These are phyloP conservation scores for Meganola albula DNA, from an alignment of 2,888 invertebrate species.

Conservation along the genomic window DNA sequence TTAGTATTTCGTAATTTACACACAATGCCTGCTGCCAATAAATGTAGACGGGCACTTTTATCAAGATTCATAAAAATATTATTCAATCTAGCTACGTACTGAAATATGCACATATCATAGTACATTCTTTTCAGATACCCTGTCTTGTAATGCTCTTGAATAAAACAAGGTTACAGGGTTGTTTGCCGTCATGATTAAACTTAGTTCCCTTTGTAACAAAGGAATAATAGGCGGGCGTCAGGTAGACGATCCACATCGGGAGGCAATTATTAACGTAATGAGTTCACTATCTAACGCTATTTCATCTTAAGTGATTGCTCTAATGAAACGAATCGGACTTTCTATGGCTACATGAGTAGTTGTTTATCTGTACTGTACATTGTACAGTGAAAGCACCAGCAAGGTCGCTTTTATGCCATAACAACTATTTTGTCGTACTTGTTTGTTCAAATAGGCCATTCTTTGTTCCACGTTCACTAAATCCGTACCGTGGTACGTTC, in stretches of 20 bases:
- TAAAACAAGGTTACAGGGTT: too few relatives aligned
- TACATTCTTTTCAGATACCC: too few relatives aligned
- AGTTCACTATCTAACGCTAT: constrained; percentile 57
- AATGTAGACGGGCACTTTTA: too few relatives aligned
- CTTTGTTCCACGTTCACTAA: constrained; percentile 20
- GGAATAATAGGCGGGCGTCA: constrained; percentile 30
- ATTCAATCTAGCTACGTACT: too few relatives aligned
- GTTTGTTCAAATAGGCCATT: constrained; percentile 11
- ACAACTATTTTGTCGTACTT: constrained; percentile 15
- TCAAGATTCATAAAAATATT: too few relatives aligned
- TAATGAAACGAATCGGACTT: constrained; percentile 41
- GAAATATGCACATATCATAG: too few relatives aligned
- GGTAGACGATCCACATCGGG: constrained; percentile 41
- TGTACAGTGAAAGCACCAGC: constrained; percentile 27
- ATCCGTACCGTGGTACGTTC: constrained; percentile 20
- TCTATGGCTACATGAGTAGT: constrained; percentile 13
- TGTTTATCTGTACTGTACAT: constrained; percentile 24
- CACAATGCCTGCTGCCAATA: too few relatives aligned
- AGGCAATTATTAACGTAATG: constrained; percentile 60
- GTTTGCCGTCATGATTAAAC: too few relatives aligned
- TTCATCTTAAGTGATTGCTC: constrained; percentile 48
- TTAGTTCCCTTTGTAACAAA: constrained; percentile 22
- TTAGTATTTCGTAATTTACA: too few relatives aligned
- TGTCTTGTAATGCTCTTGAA: too few relatives aligned
- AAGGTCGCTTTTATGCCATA: constrained; percentile 18